Base-by-base conservation (phyloP, 2,113 vertebrate species). In the Microcebus lehilahytsara region DNA sequence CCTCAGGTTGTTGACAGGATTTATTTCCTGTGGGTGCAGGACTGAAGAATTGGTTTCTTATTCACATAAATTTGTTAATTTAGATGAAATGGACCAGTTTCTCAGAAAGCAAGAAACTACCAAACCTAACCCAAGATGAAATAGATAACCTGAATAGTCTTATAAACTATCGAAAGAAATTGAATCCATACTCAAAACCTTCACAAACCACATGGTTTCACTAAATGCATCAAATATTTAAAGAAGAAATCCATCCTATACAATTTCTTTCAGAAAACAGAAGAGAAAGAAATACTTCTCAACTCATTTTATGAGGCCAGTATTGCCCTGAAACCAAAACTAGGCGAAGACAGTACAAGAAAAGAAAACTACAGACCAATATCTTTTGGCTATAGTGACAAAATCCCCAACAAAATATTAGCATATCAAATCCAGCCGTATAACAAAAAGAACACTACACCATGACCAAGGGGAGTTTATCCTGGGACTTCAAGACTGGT, bases 191-290 rank as follows among this genome's bases (percentile, higher is more conserved):
- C 32, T 62, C 46, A 79, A 78, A 96, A 49, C 9, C 32, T 90
- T 58, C 53, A 17, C 34, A 84, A 91, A 17, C 27, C 2, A 25
- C 19, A 37, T 51, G 42, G 6, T 56, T 87, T 96, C 58, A 93
- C 19, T 53, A 75, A 94, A 10, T 56, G 32, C 23, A 85, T 22
- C 56, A 92, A 72, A 86, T 69, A 84, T 66, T 77, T 78, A 85
- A 93, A 93, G 30, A 93, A 88, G 40, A 92, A 90, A 94, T 60
- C 49, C 83, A 53, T 56, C 37, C 32, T 83, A 56, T 5, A 84
- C 16, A 94, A 37, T 81, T 40, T 85, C 85, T 95, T 94, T 89
- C 40, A 81, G 66, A 86, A 89, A 89, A 92, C 17, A 62, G 37
- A 56, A 95, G 66, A 46, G n/a, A n/a, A 92, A 77, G 40, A 89